These are phyloP conservation scores for Hypercompe scribonia DNA, from an alignment of 2,888 invertebrate genomes.

Conservation along the genomic window DNA sequence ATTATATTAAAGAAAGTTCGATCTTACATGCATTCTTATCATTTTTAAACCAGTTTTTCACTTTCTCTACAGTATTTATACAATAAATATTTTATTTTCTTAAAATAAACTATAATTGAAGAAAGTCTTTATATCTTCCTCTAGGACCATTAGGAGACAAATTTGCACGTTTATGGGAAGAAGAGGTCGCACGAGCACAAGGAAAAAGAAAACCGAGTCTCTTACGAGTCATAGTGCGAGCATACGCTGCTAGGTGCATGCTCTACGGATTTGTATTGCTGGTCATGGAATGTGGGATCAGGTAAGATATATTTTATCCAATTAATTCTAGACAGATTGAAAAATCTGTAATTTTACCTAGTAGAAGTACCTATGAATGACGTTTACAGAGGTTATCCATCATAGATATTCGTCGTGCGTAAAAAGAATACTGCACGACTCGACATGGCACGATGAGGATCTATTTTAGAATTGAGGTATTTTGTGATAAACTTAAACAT, in stretches of 20 bases:
- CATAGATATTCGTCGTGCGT: not conserved
- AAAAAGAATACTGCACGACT: not conserved
- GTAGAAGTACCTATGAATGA: not conserved
- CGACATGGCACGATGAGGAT: too few species aligned
- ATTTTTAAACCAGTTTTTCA: too few species aligned
- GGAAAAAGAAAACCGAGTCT: conserved; percentile 85
- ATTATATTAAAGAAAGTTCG: too few species aligned
- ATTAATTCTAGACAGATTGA: not conserved
- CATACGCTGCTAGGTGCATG: conserved; percentile 88
- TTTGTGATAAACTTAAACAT: not conserved
- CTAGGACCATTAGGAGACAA: conserved; percentile 82
- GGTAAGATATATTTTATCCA: conserved; percentile 67
- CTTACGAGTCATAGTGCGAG: conserved; percentile 83
- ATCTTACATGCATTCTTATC: too few species aligned
- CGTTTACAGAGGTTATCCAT: not conserved
- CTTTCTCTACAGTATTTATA: too few species aligned
- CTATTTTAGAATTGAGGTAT: too few species aligned
- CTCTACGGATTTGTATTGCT: conserved; percentile 86
- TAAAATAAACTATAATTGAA: not conserved
- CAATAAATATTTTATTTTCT: too few species aligned
- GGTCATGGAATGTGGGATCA: conserved; percentile 88
- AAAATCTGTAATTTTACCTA: too few species aligned
- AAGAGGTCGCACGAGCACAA: conserved; percentile 75
- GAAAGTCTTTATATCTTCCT: conserved; percentile 6
- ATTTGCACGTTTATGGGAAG: conserved; percentile 84